Percentiles rank a stretch among this genome's conserved stretches.
phyloP scores from a whole-genome alignment of 2,113 vertebrate genomes.

The Bambusicola thoracicus region DNA sequence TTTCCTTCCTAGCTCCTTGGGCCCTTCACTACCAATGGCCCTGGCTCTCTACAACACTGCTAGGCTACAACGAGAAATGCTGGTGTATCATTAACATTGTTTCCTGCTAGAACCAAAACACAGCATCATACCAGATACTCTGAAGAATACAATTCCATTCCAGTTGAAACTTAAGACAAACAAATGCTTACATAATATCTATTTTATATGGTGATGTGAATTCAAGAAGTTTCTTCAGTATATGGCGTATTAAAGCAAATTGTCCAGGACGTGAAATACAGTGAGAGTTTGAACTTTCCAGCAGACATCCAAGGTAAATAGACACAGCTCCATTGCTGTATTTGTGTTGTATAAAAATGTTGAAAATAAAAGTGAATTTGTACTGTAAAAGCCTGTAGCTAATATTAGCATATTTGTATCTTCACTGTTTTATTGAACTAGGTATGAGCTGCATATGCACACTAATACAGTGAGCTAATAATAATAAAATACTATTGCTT shows the following conservation, averaged over 20 bases:
- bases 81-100: too few relatives aligned
- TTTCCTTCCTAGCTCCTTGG: too few relatives aligned
- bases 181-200: neutral
- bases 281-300: neutral
- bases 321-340: neutral
- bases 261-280: neutral
- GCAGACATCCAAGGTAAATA: fast-evolving
- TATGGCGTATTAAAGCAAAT: neutral
- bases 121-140: too few relatives aligned
- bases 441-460: too few relatives aligned
- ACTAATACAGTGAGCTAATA: neutral
- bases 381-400: neutral
- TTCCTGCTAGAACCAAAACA: too few relatives aligned
- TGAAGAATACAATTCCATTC: too few relatives aligned
- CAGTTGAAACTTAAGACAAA: too few relatives aligned
- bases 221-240: neutral
- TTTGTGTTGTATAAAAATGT: neutral
- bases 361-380: neutral
- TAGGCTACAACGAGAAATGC: too few relatives aligned
- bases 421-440: neutral
- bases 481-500: neutral
- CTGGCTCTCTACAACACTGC: too few relatives aligned
- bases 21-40: too few relatives aligned
- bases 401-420: neutral
- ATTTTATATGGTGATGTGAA: neutral